Conservation (phyloP, 1,140 invertebrate genomes). For the Platorchestia sp. region DNA sequence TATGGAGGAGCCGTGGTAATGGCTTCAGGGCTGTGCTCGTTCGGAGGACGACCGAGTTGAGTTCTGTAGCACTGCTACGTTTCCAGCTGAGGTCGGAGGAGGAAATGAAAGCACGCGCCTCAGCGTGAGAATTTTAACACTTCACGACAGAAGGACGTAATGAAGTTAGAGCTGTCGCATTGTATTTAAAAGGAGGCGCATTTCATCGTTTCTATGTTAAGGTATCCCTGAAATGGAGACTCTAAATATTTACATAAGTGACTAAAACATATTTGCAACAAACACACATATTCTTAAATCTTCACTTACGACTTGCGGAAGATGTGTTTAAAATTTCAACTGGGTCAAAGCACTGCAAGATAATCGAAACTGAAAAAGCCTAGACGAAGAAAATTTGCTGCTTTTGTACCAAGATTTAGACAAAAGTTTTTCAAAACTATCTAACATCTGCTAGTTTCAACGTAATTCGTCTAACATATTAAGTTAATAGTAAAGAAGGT, state of each 20-base stretch:
- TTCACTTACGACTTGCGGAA: background rate
- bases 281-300: background rate
- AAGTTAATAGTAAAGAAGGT: background rate
- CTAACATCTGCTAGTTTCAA: background rate
- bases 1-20: background rate
- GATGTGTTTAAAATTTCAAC: background rate
- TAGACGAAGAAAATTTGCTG: background rate
- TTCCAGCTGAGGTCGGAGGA: background rate
- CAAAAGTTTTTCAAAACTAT: background rate
- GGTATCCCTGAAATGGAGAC: background rate
- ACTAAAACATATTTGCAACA: background rate
- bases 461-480: background rate
- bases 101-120: background rate
- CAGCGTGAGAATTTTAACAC: background rate
- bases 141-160: background rate
- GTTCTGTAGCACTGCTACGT: background rate
- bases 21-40: conserved; percentile 3
- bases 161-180: background rate
- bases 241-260: background rate
- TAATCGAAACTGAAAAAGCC: background rate
- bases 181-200: background rate
- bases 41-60: background rate
- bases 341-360: background rate
- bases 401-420: background rate
- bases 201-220: background rate